Conservation (phyloP, 1,140 invertebrate species). For the Hylaeus volcanicus region DNA sequence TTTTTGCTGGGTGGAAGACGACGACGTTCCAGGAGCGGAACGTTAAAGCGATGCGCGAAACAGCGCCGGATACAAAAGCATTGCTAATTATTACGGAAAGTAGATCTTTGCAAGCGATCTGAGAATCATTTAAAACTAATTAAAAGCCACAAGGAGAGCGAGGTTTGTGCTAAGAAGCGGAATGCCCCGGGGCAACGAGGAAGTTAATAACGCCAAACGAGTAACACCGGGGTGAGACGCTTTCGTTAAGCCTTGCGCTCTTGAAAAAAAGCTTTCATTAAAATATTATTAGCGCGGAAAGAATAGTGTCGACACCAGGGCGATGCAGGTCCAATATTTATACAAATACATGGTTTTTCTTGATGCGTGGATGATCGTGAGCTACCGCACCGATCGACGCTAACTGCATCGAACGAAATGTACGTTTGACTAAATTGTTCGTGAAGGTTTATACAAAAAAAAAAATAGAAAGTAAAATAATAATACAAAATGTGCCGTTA, state of each 20-base stretch:
- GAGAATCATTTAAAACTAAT: constrained; percentile 15
- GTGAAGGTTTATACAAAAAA: not conserved
- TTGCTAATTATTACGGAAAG: not conserved
- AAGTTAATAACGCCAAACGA: not conserved
- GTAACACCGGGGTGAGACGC: not conserved
- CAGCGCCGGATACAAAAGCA: not conserved
- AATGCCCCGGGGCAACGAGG: not conserved
- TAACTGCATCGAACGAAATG: not conserved
- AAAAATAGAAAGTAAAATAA: not conserved
- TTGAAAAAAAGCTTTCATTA: not conserved
- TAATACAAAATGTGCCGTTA: not conserved
- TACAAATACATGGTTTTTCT: too few species aligned
- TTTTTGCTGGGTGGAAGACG: too few species aligned
- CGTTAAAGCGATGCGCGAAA: not conserved
- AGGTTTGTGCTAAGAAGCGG: not conserved
- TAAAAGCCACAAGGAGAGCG: not conserved
- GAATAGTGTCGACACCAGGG: too few species aligned
- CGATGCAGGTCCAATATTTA: too few species aligned
- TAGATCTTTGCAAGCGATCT: not conserved
- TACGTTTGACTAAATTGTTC: not conserved
- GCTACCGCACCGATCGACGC: too few species aligned
- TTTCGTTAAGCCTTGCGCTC: not conserved
- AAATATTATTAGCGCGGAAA: not conserved
- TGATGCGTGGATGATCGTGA: too few species aligned
- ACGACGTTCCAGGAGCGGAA: not conserved